Percentiles rank a stretch among this genome's conserved stretches.
Evolutionary conservation across 2,113 vertebrate genomes (phyloP).

Genomic region (Perccottus glenii): DNA sequence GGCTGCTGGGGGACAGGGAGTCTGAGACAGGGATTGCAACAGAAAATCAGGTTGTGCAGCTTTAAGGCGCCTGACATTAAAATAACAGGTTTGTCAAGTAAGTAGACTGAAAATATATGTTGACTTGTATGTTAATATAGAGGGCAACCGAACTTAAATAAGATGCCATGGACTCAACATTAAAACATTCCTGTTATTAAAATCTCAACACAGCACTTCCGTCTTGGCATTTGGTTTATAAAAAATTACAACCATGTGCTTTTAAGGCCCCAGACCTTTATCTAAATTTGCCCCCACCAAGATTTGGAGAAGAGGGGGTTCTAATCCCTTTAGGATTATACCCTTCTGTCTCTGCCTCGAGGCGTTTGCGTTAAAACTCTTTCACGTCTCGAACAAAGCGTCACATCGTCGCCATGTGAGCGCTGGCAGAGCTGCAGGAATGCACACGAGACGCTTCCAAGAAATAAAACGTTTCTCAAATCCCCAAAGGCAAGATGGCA

Average conservation of each 20-base stretch:
- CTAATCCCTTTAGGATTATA: conserved; percentile 81
- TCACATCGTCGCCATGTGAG: conserved; percentile 94
- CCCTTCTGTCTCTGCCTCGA: conserved; percentile 67
- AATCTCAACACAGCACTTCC: not conserved
- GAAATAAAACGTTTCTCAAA: conserved; percentile 40
- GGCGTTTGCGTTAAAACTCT: conserved; percentile 94
- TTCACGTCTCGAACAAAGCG: conserved; percentile 94
- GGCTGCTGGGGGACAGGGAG: too few species aligned
- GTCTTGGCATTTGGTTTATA: not conserved
- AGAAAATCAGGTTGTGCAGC: too few species aligned
- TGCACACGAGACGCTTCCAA: conserved; percentile 75
- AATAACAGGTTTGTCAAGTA: too few species aligned
- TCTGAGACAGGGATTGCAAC: too few species aligned
- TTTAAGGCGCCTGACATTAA: too few species aligned
- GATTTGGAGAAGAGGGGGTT: conserved; percentile 53
- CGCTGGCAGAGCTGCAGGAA: conserved; percentile 91
- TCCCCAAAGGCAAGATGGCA: conserved; percentile 5
- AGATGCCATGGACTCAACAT: too few species aligned
- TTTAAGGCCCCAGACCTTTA: not conserved
- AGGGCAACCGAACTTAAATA: too few species aligned
- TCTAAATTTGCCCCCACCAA: conserved; percentile 14
- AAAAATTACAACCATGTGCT: not conserved
- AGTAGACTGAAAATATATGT: too few species aligned
- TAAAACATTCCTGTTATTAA: too few species aligned
- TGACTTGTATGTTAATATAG: too few species aligned